Evolutionary conservation across 2,797 vertebrate species (phyloP).

Genomic region (Eulemur mongoz): DNA sequence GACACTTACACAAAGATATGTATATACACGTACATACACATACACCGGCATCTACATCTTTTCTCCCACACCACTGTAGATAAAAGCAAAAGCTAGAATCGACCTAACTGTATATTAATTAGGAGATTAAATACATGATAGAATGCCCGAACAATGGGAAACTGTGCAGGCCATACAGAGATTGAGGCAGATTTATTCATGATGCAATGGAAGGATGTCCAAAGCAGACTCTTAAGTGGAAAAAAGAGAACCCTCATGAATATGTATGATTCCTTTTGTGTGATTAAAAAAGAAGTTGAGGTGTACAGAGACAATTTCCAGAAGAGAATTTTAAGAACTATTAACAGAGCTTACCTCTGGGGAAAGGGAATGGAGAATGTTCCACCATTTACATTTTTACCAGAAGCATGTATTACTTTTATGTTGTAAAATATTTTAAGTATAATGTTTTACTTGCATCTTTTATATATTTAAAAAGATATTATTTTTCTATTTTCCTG

Average conservation of each 20-base stretch:
- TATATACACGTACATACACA: too few species aligned
- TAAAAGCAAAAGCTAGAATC: not conserved
- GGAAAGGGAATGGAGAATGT: not conserved
- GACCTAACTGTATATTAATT: not conserved
- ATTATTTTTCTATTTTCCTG: not conserved
- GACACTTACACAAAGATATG: not conserved
- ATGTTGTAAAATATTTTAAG: not conserved
- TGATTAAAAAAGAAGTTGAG: not conserved
- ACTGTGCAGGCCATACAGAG: not conserved
- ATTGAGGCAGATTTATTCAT: not conserved
- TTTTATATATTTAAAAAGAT: not conserved
- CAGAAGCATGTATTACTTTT: not conserved
- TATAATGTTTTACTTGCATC: not conserved
- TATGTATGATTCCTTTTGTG: not conserved
- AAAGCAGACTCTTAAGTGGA: not conserved
- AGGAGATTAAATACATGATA: not conserved
- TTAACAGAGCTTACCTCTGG: not conserved
- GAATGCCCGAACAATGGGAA: not conserved
- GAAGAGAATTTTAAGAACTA: constrained; percentile 18
- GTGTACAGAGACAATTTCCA: not conserved
- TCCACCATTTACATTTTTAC: not conserved
- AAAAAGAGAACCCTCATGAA: not conserved
- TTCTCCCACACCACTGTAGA: not conserved
- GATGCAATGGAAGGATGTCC: not conserved
- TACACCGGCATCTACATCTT: not conserved